Conservation (phyloP, 2,797 vertebrate species). For the Silurus lanzhouensis region DNA sequence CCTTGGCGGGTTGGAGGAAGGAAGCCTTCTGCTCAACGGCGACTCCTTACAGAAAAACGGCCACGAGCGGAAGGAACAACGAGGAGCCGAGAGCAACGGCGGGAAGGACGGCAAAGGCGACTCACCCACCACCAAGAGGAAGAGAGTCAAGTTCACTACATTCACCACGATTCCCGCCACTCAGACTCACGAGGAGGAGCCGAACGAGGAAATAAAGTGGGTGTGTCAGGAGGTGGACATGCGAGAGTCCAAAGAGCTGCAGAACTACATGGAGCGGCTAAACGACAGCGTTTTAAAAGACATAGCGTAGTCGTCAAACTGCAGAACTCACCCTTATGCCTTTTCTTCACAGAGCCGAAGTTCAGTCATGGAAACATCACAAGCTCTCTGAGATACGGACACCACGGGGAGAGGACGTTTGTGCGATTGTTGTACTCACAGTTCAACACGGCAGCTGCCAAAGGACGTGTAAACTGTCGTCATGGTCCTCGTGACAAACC, state of each 20-base stretch:
- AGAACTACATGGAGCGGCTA: conserved; percentile 86
- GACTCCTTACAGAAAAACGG: conserved; percentile 76
- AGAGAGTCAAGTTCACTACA: conserved; percentile 92
- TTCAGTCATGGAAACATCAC: conserved; percentile 13
- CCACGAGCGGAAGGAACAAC: conserved; percentile 81
- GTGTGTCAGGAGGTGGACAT: conserved; percentile 85
- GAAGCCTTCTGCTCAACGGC: conserved; percentile 81
- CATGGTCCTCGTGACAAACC: conserved; percentile 52
- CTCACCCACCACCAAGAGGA: conserved; percentile 88
- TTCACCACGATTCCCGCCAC: conserved; percentile 86
- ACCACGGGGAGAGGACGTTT: conserved; percentile 33
- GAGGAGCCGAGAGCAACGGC: conserved; percentile 63
- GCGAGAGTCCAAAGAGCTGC: conserved; percentile 81
- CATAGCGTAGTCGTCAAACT: conserved; percentile 63
- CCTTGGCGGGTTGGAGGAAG: conserved; percentile 76
- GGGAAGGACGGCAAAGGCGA: conserved; percentile 79
- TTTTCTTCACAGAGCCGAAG: conserved; percentile 55
- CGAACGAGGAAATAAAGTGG: conserved; percentile 89
- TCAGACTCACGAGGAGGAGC: conserved; percentile 77
- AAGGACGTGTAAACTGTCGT: conserved; percentile 60
- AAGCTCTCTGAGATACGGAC: conserved; percentile 32
- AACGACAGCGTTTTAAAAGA: conserved; percentile 80
- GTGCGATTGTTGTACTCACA: conserved; percentile 44
- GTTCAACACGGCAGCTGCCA: conserved; percentile 69
- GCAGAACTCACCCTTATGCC: conserved; percentile 79